Evolutionary conservation across 2,888 invertebrate genomes (phyloP).

Genomic region (Ditula angustiorana): DNA sequence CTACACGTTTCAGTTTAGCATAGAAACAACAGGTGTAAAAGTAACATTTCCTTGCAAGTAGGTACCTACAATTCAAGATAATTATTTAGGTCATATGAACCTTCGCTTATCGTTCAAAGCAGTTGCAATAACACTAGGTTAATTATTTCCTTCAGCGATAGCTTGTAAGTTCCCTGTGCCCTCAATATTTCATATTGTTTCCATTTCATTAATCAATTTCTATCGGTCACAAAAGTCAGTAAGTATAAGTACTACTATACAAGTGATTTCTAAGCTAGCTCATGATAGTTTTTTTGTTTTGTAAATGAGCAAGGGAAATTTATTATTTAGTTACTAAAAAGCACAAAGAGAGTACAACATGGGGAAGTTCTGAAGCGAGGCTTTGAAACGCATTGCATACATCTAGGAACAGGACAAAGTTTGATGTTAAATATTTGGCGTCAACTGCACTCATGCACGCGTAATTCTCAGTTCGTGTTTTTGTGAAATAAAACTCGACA

Average conservation of each 20-base stretch:
- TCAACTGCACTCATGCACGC: no score
- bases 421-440: no score
- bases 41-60: not conserved
- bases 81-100: conserved; percentile 32
- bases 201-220: conserved; percentile 48
- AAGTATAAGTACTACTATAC: no score
- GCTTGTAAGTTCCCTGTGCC: conserved; percentile 61
- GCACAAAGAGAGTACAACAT: no score
- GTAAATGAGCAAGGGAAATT: no score
- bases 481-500: no score
- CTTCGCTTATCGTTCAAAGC: conserved; percentile 31
- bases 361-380: no score
- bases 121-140: conserved; percentile 62
- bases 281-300: not conserved
- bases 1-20: not conserved
- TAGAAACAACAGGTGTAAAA: conserved; percentile 1
- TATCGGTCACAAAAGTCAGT: conserved; percentile 4
- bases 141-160: conserved; percentile 65
- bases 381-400: no score
- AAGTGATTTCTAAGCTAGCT: not conserved
- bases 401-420: no score
- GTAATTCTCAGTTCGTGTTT: no score
- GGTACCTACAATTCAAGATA: conserved; percentile 5
- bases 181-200: conserved; percentile 68
- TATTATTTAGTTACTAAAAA: no score